Evolutionary conservation across 2,888 invertebrate genomes (phyloP), one percentile per base, ranked within the genome.

Genomic region (Arctia plantaginis): DNA sequence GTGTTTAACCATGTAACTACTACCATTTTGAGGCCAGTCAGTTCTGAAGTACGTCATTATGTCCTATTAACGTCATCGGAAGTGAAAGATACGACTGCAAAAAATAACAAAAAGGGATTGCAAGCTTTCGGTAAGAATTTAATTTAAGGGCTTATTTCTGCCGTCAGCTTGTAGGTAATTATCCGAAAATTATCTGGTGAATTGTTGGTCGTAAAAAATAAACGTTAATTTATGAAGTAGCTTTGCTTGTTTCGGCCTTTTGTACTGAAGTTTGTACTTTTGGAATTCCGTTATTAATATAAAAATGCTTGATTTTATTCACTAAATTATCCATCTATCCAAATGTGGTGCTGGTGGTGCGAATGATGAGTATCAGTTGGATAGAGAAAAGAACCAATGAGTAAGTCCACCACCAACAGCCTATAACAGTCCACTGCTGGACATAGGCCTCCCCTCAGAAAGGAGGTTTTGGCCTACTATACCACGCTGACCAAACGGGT

Each of bases 61-160:
- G 78, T 69, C 78, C 74, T 75, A 82, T 83, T 79, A 76, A 76
- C 77, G 72, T 69, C 82, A 77, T 81, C 82, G 84, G 76, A 83
- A 82, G 77, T 83, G 75, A 82, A 74, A 20, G 74, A 69, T 66
- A 51, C 33, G 59, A 75, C 68, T 66, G 39, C 70, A n/a, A 66
- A 64, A 79, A 77, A 77, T 73, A 79, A 76, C 74, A 73, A 39
- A 75, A 82, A 71, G 66, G 73, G 72, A 73, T 68, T 44, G n/a
- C 59, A 67, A 74, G 67, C 62, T 75, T 75, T 73, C 59, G n/a
- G 70, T 64, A 64, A 73, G 71, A 80, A 80, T 72, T 51, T 78
- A 73, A 73, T 55, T 66, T 69, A 59, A 69, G 65, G 51, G 69
- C 66, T 65, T n/a, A 55, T 39, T 51, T 33, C 41, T 69, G 55